phyloP scores from a whole-genome alignment of 2,797 vertebrate genomes.

The Esox lucius region DNA sequence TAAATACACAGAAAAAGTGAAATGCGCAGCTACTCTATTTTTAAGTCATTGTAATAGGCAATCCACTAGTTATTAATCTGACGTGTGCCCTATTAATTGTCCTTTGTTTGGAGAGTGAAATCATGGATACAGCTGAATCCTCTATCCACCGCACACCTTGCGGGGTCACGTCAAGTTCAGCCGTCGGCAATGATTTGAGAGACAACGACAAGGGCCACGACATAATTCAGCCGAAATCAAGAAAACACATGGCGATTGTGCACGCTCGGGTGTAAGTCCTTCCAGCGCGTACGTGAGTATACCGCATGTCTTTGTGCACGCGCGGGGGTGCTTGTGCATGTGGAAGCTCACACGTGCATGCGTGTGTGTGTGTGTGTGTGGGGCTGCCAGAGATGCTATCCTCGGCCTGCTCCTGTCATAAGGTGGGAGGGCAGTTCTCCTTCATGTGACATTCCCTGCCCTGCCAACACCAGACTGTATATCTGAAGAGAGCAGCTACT shows the following conservation, averaged over 20 bases:
- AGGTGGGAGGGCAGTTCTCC: slow-evolving; percentile 33
- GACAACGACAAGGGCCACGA: background rate
- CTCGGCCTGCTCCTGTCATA: slow-evolving; percentile 51
- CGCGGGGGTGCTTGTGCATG: background rate
- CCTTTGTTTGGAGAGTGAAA: slow-evolving; percentile 26
- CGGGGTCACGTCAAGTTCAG: slow-evolving; percentile 38
- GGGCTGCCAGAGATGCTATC: slow-evolving; percentile 54
- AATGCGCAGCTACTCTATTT: background rate
- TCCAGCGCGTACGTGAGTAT: background rate
- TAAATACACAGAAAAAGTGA: too few species aligned
- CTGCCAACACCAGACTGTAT: slow-evolving; percentile 34
- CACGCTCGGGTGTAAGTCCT: background rate
- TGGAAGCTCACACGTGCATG: background rate
- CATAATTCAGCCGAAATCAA: background rate
- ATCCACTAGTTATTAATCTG: slow-evolving; percentile 35
- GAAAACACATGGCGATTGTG: background rate
- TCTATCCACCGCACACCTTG: slow-evolving; percentile 1
- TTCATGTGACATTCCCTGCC: slow-evolving; percentile 50
- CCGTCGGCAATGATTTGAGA: slow-evolving; percentile 26
- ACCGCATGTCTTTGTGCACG: background rate
- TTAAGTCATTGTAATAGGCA: slow-evolving; percentile 20
- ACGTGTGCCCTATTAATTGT: slow-evolving; percentile 30
- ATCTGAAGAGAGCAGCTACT: slow-evolving; percentile 39
- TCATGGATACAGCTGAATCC: slow-evolving; percentile 44
- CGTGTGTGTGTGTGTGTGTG: slow-evolving; percentile 5